Evolutionary conservation across 2,888 invertebrate species (phyloP).

Genomic region (Folsomia manolachei): DNA sequence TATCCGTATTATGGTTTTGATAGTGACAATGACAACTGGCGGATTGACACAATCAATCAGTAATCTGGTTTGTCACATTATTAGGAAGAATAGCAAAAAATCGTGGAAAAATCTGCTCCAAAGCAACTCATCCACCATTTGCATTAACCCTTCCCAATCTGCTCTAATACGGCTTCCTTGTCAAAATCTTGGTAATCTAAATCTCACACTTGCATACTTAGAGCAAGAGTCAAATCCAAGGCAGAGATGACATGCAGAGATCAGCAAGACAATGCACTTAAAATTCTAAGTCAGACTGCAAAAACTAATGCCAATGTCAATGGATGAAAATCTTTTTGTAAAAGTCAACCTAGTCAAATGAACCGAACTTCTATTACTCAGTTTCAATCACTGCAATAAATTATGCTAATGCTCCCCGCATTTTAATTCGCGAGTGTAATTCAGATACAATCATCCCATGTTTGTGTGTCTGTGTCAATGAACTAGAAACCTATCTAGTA

Average conservation of each 20-base stretch:
- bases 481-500: neutral
- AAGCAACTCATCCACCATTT: no score
- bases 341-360: neutral
- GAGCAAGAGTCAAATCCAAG: no score
- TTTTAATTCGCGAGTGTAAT: neutral
- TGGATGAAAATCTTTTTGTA: no score
- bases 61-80: conserved; percentile 1
- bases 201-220: no score
- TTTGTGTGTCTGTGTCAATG: neutral
- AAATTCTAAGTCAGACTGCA: no score
- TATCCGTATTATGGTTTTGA: no score
- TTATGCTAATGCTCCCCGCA: neutral
- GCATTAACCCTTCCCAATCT: no score
- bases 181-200: no score
- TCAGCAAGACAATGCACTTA: no score
- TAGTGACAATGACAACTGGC: neutral
- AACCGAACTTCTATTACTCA: neutral
- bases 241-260: no score
- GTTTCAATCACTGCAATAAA: neutral
- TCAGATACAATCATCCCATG: neutral
- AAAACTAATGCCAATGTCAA: neutral
- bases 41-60: neutral
- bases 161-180: no score
- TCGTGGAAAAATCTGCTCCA: no score
- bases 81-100: neutral